These are phyloP conservation scores for Lapara coniferarum DNA, from an alignment of 2,888 invertebrate species.

Conservation along the genomic window DNA sequence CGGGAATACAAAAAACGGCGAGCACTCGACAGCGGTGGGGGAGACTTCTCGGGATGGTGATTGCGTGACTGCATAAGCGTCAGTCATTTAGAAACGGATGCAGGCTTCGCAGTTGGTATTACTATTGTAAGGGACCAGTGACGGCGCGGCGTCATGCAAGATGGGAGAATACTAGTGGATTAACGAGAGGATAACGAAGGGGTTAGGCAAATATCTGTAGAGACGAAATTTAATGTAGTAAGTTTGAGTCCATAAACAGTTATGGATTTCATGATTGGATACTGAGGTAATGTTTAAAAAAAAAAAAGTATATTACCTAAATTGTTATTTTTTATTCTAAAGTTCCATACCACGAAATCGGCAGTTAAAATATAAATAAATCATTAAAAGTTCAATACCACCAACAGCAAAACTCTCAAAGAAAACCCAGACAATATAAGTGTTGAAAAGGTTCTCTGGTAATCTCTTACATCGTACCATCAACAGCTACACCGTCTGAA, in stretches of 20 bases:
- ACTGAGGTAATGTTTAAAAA: no score
- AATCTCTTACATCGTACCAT: conserved; percentile 13
- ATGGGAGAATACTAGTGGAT: not conserved
- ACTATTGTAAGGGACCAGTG: not conserved
- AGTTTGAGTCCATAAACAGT: no score
- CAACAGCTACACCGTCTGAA: not conserved
- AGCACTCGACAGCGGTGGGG: not conserved
- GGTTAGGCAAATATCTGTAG: no score
- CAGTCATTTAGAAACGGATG: conserved; percentile 14
- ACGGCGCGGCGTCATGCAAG: not conserved
- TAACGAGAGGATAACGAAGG: no score
- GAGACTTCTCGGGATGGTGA: conserved; percentile 19
- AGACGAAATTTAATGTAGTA: no score
- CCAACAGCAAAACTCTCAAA: not conserved
- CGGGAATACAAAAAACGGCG: not conserved
- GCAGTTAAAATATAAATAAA: no score
- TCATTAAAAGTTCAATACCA: no score
- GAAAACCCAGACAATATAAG: not conserved
- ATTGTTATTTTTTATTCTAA: no score
- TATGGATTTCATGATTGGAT: no score
- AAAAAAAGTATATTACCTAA: no score
- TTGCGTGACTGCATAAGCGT: conserved; percentile 18
- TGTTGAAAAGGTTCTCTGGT: not conserved
- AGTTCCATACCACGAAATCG: no score
- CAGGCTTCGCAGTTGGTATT: not conserved